Base-by-base conservation (phyloP, 2,797 vertebrate genomes). In the Onychomys leucogaster region DNA sequence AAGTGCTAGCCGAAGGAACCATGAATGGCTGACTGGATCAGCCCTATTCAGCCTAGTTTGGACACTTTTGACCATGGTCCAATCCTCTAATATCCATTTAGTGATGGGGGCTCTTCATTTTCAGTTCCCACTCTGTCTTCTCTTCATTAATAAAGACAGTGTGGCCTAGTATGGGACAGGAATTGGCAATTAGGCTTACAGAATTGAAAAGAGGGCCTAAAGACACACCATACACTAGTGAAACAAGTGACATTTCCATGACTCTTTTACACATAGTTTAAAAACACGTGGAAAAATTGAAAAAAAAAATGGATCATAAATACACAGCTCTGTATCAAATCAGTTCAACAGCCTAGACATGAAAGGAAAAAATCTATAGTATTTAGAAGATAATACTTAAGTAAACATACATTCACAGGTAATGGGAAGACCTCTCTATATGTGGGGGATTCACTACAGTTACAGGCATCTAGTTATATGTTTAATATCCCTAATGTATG, bases 321-420 rank as follows among this genome's bases (percentile, higher is more conserved):
- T 57, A 90, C 67, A 95, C 7, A 88, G 9, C 14, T 73, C 17
- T 73, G n/a, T 71, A 77, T 19, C 80, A 87, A 83, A 75, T 89
- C 19, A 92, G 43, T 69, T 82, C 67, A 17, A 82, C 32, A 14
- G 34, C 81, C 59, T 83, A 91, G 89, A 92, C 13, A 75, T 23
- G 63, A 91, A 96, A 73, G 29, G 29, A 6, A 19, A 61, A 95
- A 94, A 89, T 61, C 89, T 29, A 25, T 86, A 63, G 73, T 27
- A 91, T 89, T 80, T 46, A 90, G 52, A 94, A 94, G 43, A 95
- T 46, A 94, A 67, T 85, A 84, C 80, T 32, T 90, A 65, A 96
- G 34, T 87, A 21, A 52, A 61, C 49, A 57, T 55, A 37, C 32
- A 52, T 16, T 43, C 10, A 46, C 0, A 16, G 6, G 5, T 21